Percentiles rank a stretch among this genome's conserved stretches.
phyloP scores from a whole-genome alignment of 2,797 vertebrate species.

The Anguilla pacifica region DNA sequence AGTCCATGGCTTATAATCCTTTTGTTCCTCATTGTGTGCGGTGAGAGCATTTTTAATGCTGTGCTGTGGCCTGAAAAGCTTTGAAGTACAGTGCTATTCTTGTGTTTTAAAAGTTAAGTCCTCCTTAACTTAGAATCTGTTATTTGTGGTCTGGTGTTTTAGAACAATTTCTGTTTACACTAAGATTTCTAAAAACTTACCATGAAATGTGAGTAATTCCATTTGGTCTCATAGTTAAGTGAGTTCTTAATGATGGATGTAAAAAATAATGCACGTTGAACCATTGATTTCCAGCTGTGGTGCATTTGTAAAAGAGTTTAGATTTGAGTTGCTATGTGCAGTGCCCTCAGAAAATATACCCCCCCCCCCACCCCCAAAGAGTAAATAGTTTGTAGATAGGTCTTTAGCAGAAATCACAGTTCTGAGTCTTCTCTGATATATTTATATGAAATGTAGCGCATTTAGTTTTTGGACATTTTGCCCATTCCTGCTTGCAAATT shows the following conservation, averaged over 20 bases:
- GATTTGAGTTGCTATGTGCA: background rate
- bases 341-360: background rate
- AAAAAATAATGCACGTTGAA: background rate
- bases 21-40: constrained; percentile 63
- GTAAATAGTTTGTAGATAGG: background rate
- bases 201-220: background rate
- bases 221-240: background rate
- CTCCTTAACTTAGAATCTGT: constrained; percentile 52
- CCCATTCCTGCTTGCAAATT: background rate
- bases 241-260: background rate
- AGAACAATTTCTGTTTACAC: constrained; percentile 19
- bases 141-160: constrained; percentile 53
- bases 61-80: constrained; percentile 35
- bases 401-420: background rate
- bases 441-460: background rate
- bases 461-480: background rate
- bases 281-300: background rate
- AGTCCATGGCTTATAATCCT: constrained; percentile 58
- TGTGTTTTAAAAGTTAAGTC: constrained; percentile 39
- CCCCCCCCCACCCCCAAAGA: background rate
- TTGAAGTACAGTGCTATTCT: constrained; percentile 58
- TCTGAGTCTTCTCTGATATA: background rate
- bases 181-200: background rate
- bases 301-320: background rate
- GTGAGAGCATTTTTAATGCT: constrained; percentile 27